These are phyloP conservation scores for Pheosia gnoma DNA, from an alignment of 2,888 invertebrate species.

Conservation along the genomic window DNA sequence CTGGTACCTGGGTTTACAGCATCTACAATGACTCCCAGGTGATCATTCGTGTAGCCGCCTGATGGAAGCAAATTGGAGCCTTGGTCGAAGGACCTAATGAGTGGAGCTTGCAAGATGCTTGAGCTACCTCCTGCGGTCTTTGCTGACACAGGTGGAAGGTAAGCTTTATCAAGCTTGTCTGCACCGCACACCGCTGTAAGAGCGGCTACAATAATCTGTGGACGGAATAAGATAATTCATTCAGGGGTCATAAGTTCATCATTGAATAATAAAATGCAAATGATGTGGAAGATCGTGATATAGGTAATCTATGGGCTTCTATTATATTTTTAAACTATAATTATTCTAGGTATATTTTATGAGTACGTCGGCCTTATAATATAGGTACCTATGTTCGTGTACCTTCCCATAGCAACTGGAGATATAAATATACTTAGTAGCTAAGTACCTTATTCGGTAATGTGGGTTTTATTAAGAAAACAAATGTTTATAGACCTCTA, in stretches of 20 bases:
- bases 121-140: constrained; percentile 65
- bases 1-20: constrained; percentile 68
- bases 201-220: constrained; percentile 67
- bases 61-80: constrained; percentile 43
- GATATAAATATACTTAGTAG: no score
- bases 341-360: no score
- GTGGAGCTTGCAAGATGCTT: constrained; percentile 56
- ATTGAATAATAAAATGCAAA: background rate
- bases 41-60: constrained; percentile 69
- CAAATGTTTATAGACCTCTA: no score
- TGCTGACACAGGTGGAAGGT: constrained; percentile 66
- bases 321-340: no score
- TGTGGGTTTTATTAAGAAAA: no score
- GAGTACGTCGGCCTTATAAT: no score
- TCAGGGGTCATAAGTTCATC: background rate
- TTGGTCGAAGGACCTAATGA: constrained; percentile 45
- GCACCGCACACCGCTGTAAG: constrained; percentile 67
- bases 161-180: constrained; percentile 66
- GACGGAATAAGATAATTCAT: constrained; percentile 12
- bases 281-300: background rate
- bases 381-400: no score
- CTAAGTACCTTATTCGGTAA: no score
- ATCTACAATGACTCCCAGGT: constrained; percentile 75
- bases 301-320: background rate
- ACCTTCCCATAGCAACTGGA: no score